phyloP scores from a whole-genome alignment of 2,888 invertebrate genomes.

The Lymantria monacha region DNA sequence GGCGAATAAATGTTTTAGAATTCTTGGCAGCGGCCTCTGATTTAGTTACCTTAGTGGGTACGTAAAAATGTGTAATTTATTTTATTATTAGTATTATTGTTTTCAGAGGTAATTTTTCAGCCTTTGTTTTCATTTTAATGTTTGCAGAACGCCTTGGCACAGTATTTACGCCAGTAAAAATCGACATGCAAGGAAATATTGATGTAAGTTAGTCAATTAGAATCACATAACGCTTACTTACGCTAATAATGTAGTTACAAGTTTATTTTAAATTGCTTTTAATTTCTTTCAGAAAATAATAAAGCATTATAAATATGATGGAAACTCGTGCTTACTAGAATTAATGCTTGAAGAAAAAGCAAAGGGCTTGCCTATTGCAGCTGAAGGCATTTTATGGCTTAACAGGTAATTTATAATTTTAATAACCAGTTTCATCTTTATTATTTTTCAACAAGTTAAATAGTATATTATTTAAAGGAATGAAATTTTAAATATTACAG shows the following conservation, averaged over 20 bases:
- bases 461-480: neutral
- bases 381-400: slow-evolving; percentile 88
- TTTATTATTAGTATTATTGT: neutral
- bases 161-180: slow-evolving; percentile 87
- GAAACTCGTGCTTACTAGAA: slow-evolving; percentile 84
- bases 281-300: slow-evolving; percentile 83
- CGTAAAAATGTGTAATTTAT: slow-evolving; percentile 36
- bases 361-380: slow-evolving; percentile 73
- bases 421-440: neutral
- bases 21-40: slow-evolving; percentile 84
- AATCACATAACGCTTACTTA: neutral
- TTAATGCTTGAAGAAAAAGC: slow-evolving; percentile 84
- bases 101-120: neutral
- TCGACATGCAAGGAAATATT: slow-evolving; percentile 90
- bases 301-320: slow-evolving; percentile 77
- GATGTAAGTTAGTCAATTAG: slow-evolving; percentile 76
- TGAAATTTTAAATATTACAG: slow-evolving; percentile 56
- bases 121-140: neutral
- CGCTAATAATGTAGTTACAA: neutral
- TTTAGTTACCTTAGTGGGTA: slow-evolving; percentile 85
- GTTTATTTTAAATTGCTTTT: neutral
- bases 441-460: neutral
- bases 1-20: slow-evolving; percentile 81
- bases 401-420: slow-evolving; percentile 79
- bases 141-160: slow-evolving; percentile 87